Evolutionary conservation across 23 tunicate genomes (phyloP).

Genomic region (Clavelina lepadiformis): DNA sequence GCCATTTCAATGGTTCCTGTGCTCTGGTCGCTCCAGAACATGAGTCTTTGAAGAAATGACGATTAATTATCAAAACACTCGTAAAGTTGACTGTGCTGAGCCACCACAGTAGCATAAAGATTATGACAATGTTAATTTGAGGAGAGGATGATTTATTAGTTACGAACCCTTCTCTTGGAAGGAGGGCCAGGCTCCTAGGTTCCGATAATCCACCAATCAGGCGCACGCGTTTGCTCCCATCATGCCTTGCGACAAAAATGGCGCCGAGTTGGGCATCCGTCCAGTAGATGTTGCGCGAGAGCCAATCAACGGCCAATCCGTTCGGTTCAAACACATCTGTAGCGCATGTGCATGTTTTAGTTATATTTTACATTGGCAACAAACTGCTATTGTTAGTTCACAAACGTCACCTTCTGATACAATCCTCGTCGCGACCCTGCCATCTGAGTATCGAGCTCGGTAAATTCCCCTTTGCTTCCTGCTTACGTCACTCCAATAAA

Average conservation of each 20-base stretch:
- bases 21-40: constrained; percentile 87
- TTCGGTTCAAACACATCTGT: constrained; percentile 86
- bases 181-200: constrained; percentile 67
- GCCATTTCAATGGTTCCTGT: constrained; percentile 82
- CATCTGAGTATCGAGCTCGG: constrained; percentile 68
- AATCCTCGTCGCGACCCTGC: constrained; percentile 32
- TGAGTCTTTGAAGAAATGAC: constrained; percentile 14
- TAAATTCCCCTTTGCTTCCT: constrained; percentile 57
- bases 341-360: not conserved
- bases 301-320: constrained; percentile 96
- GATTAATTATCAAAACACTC: not conserved
- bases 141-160: no score
- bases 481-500: constrained; percentile 88
- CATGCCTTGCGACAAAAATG: constrained; percentile 65
- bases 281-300: constrained; percentile 86
- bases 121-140: no score
- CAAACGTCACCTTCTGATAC: constrained; percentile 57
- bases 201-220: constrained; percentile 77
- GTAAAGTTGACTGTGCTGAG: not conserved
- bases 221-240: constrained; percentile 51
- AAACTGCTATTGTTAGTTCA: not conserved
- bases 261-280: constrained; percentile 97
- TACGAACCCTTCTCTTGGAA: constrained; percentile 83
- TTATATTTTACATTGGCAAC: not conserved
- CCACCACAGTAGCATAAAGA: no score